Percentiles rank a stretch among this genome's conserved stretches.
phyloP scores from a whole-genome alignment of 2,113 vertebrate genomes.

The Odocoileus virginianus region DNA sequence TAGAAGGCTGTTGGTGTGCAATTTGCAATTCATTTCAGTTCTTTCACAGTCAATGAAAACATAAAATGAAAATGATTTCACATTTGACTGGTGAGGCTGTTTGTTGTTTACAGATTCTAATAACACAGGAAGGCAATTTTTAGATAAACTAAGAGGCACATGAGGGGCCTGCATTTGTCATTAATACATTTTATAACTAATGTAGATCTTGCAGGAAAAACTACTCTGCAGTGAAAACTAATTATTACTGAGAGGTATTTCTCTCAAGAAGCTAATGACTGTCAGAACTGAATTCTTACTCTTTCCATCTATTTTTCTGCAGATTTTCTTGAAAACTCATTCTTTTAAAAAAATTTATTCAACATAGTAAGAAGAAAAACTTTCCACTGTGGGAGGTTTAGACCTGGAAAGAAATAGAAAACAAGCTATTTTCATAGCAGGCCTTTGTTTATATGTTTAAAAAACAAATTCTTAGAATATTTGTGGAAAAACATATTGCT shows the following conservation, averaged over 20 bases:
- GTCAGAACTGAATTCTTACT: neutral
- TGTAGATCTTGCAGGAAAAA: neutral
- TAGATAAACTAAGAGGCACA: neutral
- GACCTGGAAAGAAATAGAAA: neutral
- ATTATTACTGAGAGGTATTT: neutral
- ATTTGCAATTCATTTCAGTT: neutral
- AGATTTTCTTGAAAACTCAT: neutral
- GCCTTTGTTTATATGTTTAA: neutral
- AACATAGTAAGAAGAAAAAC: constrained; percentile 26
- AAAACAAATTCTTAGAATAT: constrained; percentile 6
- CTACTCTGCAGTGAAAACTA: constrained; percentile 9
- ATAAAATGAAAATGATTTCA: constrained; percentile 23
- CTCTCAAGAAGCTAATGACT: neutral
- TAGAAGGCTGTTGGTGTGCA: constrained; percentile 40
- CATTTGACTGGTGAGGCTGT: neutral
- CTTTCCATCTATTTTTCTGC: neutral
- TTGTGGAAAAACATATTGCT: neutral
- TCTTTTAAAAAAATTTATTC: neutral
- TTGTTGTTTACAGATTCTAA: constrained; percentile 11
- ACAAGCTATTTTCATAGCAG: neutral
- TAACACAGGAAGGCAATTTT: neutral
- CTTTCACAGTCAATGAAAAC: neutral
- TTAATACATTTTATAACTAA: neutral
- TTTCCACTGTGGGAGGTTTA: neutral
- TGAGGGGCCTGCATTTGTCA: neutral